Conservation (phyloP, 1,140 invertebrate genomes). For the Drosophila lacteicornis region DNA sequence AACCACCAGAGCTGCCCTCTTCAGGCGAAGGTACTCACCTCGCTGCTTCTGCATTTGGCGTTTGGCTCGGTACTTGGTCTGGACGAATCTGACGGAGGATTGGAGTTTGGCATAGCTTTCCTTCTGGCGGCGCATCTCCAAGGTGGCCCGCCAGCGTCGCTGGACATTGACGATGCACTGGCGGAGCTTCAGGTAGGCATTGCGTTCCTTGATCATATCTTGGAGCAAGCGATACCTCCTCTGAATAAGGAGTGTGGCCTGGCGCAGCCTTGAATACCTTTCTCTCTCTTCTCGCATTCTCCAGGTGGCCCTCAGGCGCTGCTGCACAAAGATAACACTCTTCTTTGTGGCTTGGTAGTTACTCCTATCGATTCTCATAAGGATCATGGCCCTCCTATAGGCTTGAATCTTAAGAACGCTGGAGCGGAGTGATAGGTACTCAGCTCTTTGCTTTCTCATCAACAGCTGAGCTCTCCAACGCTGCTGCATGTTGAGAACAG, state of each 20-base stretch:
- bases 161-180: constrained; percentile 47
- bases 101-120: constrained; percentile 17
- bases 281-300: constrained; percentile 25
- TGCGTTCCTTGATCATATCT: constrained; percentile 42
- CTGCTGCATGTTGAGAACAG: constrained; percentile 85
- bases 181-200: constrained; percentile 55
- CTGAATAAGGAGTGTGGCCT: constrained; percentile 71
- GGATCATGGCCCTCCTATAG: constrained; percentile 84
- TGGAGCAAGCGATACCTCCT: constrained; percentile 48
- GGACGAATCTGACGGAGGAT: constrained; percentile 16
- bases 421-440: constrained; percentile 57
- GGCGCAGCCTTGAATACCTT: constrained; percentile 15
- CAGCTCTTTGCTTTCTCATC: constrained; percentile 16
- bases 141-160: constrained; percentile 51
- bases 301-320: constrained; percentile 21
- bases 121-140: constrained; percentile 23
- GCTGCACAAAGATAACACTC: constrained; percentile 22
- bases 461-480: constrained; percentile 84
- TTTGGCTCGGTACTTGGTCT: constrained; percentile 48
- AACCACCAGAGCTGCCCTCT: constrained; percentile 40
- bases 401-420: constrained; percentile 71
- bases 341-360: constrained; percentile 42
- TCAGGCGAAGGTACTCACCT: constrained; percentile 51
- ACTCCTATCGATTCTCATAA: constrained; percentile 24
- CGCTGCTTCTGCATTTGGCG: constrained; percentile 30